A percentile compares a stretch with the other conserved stretches of the same genome.
Conservation (phyloP, 2,797 vertebrate species). For the Artibeus jamaicensis region DNA sequence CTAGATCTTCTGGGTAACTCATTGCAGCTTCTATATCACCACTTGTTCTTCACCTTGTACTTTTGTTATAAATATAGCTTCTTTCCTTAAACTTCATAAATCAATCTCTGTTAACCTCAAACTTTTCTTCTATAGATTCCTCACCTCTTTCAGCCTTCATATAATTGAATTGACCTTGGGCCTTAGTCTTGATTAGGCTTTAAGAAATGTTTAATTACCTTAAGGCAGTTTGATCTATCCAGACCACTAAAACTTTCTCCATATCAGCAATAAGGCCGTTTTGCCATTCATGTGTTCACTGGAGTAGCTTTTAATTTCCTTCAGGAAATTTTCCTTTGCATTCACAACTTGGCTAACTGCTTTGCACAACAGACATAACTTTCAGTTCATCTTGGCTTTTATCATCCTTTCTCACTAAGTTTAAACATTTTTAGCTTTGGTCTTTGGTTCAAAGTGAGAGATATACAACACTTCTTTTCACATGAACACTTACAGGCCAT, state of each 20-base stretch:
- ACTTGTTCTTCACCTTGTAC: background rate
- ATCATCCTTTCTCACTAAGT: background rate
- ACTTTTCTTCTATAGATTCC: background rate
- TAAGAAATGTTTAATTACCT: background rate
- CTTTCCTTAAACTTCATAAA: background rate
- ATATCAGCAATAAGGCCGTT: background rate
- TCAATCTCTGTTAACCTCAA: background rate
- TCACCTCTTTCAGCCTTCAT: background rate
- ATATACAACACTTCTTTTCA: background rate
- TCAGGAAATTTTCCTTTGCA: background rate
- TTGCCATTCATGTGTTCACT: background rate
- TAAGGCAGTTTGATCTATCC: background rate
- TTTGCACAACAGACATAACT: background rate
- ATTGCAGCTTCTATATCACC: background rate
- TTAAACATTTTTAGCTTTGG: background rate
- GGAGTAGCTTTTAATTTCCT: background rate
- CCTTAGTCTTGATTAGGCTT: background rate
- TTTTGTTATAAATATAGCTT: background rate
- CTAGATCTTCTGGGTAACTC: background rate
- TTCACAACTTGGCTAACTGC: background rate
- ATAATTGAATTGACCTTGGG: background rate
- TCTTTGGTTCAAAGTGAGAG: background rate
- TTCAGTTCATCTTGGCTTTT: background rate
- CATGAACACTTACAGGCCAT: background rate
- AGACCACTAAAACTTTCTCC: background rate